A percentile compares a stretch with the other conserved stretches of the same genome.
Conservation (phyloP, 2,113 vertebrate species). For the Paramormyrops kingsleyae region DNA sequence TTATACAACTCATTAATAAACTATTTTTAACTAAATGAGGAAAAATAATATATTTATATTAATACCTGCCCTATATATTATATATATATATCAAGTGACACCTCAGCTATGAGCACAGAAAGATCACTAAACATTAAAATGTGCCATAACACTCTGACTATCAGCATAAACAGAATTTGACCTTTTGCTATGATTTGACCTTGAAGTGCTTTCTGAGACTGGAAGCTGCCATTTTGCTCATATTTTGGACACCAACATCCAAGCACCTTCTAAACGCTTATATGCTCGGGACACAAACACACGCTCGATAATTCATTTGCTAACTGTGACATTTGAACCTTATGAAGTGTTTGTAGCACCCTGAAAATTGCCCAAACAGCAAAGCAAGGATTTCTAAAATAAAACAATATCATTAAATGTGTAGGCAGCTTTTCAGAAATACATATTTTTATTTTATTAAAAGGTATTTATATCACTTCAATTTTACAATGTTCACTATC, state of each 20-base stretch:
- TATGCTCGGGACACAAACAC: background rate
- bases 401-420: constrained; percentile 8
- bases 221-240: background rate
- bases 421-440: constrained; percentile 19
- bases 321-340: background rate
- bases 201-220: background rate
- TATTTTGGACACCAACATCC: background rate
- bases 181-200: background rate
- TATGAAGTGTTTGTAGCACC: background rate
- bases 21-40: background rate
- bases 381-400: background rate
- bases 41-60: background rate
- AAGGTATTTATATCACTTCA: constrained; percentile 29
- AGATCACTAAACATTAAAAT: background rate
- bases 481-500: constrained; percentile 32
- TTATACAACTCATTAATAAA: background rate
- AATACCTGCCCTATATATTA: background rate
- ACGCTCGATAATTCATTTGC: background rate
- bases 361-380: background rate
- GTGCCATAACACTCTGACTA: background rate
- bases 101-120: background rate
- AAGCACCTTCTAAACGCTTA: background rate
- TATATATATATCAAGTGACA: background rate
- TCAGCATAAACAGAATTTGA: background rate
- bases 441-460: constrained; percentile 25